Evolutionary conservation across 92 coral and sea anemone species (phyloP), one percentile per base, ranked within the genome.

Genomic region (Porites divaricata): DNA sequence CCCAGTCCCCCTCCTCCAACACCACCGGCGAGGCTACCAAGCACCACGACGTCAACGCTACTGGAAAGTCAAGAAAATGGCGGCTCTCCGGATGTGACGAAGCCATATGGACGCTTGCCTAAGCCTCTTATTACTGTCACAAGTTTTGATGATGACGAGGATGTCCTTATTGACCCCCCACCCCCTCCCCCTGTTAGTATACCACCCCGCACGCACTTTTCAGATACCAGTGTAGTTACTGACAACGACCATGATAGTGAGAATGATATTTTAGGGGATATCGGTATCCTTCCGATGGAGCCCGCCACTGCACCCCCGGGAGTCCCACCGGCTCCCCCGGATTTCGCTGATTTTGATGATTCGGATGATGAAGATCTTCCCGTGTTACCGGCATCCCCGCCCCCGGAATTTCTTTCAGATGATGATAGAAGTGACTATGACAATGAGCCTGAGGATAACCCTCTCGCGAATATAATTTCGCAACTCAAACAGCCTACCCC

Each of bases 51-150:
- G 14, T 49, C 78, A 50, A 63, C 79, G 10, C 72, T 16, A 20
- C 22, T 69, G 16, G 51, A 72, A 17, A 45, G 70, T 26, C 69
- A 59, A 52, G 72, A 75, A 68, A 50, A 50, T 9, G n/a, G 22
- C 48, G 70, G 68, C 23, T 24, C 87, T 74, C 72, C 85, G 72
- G 54, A 70, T 51, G 58, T 74, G 51, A 15, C 71, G 45, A 74
- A 75, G 19, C 25, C 64, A 20, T 74, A 77, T 50, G 80, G 75
- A 16, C 83, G 57, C 41, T 23, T 75, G 13, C 79, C 68, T 17
- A 92, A 77, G 35, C 98, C 98, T 13, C 71, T 87, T 2, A 94
- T 94, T 78, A 94, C 95, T 17, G 91, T 94, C 16, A 94, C 98
- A 41, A 92, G 92, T 52, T 90, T 93, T 63, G 93, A 89, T 15